Percentiles rank a stretch among this genome's conserved stretches.
Conservation (phyloP, 2,888 invertebrate genomes). For the Sisyra terminalis region DNA sequence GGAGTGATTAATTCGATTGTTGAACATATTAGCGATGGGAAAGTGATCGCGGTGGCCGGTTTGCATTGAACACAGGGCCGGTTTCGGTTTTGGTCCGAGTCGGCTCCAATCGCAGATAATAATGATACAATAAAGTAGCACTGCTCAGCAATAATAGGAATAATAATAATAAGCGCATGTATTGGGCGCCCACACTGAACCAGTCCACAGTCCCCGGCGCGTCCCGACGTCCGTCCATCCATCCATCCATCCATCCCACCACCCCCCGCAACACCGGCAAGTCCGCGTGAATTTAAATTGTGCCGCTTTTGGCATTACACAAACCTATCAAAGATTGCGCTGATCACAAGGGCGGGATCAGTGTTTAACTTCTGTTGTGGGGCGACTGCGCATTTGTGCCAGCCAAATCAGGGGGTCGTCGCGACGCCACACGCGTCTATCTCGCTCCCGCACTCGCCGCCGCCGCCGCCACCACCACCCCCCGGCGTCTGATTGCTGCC, state of each 20-base stretch:
- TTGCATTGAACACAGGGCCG: too few species aligned
- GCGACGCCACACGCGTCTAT: background rate
- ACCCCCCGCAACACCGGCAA: too few species aligned
- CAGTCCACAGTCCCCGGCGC: too few species aligned
- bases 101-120: too few species aligned
- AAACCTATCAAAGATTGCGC: slow-evolving; percentile 7
- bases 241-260: too few species aligned
- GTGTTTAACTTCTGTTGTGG: slow-evolving; percentile 27
- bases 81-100: too few species aligned
- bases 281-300: too few species aligned
- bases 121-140: too few species aligned
- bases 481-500: slow-evolving; percentile 2
- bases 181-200: too few species aligned
- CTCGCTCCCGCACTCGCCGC: background rate
- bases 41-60: background rate
- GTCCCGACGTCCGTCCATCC: too few species aligned
- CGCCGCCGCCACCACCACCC: background rate
- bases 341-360: slow-evolving; percentile 23
- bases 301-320: slow-evolving; percentile 11
- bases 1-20: background rate
- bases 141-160: too few species aligned
- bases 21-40: background rate
- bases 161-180: too few species aligned
- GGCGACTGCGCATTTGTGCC: slow-evolving; percentile 19
- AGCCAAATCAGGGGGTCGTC: slow-evolving; percentile 8